Evolutionary conservation across 2,113 vertebrate genomes (phyloP).

Genomic region (Ammodytes dubius): DNA sequence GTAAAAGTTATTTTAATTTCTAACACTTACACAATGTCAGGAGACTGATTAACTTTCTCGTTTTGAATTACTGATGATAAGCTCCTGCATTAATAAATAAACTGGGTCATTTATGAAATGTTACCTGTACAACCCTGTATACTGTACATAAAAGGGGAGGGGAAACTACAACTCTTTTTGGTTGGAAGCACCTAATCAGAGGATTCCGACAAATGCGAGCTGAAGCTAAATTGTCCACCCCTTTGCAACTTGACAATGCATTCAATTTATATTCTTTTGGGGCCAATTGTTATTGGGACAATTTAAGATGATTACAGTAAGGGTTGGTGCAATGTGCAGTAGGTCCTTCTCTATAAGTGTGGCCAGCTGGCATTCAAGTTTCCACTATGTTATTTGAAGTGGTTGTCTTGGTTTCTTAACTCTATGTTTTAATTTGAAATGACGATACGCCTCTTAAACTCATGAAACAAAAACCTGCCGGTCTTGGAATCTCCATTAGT

Average conservation of each 20-base stretch:
- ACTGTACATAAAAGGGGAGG: conserved; percentile 2
- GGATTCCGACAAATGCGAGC: fast-evolving
- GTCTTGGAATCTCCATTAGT: conserved; percentile 57
- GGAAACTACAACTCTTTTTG: background rate
- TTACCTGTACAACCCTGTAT: background rate
- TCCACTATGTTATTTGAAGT: conserved; percentile 75
- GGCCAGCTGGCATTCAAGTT: conserved; percentile 64
- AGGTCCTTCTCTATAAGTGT: conserved; percentile 4
- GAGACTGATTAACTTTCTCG: background rate
- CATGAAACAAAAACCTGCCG: conserved; percentile 55
- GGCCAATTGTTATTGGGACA: background rate
- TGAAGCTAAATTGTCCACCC: background rate
- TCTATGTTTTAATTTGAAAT: conserved; percentile 72
- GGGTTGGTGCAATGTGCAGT: background rate
- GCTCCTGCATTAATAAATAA: background rate
- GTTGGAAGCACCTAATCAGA: background rate
- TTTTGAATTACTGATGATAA: background rate
- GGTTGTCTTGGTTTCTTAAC: conserved; percentile 75
- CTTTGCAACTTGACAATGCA: background rate
- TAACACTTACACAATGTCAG: background rate
- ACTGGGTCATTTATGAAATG: background rate
- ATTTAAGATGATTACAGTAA: background rate
- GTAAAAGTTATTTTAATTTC: conserved; percentile 10
- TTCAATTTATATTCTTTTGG: background rate
- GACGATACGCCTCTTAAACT: conserved; percentile 64